These are phyloP conservation scores for Drosophila birchii DNA, from an alignment of 2,888 invertebrate species.

Conservation along the genomic window DNA sequence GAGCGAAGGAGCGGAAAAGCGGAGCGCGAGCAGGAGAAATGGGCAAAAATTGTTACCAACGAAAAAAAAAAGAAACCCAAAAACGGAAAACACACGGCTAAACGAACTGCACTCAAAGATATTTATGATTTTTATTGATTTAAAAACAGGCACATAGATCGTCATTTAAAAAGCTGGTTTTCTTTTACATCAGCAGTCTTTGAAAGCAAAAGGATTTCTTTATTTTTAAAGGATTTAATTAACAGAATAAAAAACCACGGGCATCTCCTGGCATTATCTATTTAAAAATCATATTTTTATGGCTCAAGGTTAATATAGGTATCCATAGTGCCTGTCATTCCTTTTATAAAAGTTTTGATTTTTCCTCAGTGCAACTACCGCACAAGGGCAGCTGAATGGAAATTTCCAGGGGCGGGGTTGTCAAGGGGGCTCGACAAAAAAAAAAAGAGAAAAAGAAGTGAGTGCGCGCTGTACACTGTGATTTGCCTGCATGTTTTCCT, in stretches of 20 bases:
- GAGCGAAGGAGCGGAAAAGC: neutral
- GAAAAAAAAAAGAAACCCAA: neutral
- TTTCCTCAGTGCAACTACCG: neutral
- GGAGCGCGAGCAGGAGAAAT: constrained; percentile 6
- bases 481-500: constrained; percentile 41
- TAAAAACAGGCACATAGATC: no score
- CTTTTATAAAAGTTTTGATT: neutral
- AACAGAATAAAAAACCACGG: no score
- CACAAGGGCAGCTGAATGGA: constrained; percentile 37
- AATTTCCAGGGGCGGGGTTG: constrained; percentile 16
- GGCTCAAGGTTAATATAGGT: no score
- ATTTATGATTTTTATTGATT: neutral
- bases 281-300: no score
- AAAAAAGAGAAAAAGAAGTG: constrained; percentile 3
- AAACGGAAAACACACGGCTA: constrained; percentile 43
- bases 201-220: neutral
- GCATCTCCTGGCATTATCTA: no score
- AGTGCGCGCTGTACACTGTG: constrained; percentile 29
- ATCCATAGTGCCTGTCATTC: no score
- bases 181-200: no score
- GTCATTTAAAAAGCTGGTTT: no score
- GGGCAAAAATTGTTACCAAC: constrained; percentile 41
- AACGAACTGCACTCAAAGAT: constrained; percentile 23
- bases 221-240: no score
- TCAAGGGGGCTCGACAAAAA: neutral